These are phyloP conservation scores for Myopa tessellatipennis DNA, from an alignment of 2,888 invertebrate genomes.

Conservation along the genomic window DNA sequence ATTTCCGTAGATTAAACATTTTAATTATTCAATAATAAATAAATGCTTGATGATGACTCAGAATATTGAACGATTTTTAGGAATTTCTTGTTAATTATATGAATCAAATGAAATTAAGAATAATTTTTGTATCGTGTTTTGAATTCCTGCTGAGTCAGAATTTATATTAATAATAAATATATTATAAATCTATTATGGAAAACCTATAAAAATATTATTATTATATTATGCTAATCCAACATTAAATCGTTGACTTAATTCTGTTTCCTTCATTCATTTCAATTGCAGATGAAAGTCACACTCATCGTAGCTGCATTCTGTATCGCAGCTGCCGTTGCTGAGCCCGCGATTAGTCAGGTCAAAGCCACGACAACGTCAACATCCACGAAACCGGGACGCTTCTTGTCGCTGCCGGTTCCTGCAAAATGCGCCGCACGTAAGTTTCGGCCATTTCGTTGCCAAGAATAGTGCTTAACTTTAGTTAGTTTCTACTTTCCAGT, in stretches of 20 bases:
- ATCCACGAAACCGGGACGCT: slow-evolving; percentile 81
- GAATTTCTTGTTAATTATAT: too few species aligned
- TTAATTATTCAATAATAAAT: too few species aligned
- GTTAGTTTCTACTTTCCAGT: neutral
- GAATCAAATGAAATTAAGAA: too few species aligned
- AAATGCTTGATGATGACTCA: too few species aligned
- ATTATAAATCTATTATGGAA: too few species aligned
- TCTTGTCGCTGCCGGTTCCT: slow-evolving; percentile 83
- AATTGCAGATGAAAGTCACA: slow-evolving; percentile 78
- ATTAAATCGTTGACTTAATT: too few species aligned
- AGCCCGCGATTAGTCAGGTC: slow-evolving; percentile 71
- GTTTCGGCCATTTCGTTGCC: slow-evolving; percentile 65
- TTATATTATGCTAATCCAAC: neutral
- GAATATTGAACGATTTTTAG: too few species aligned
- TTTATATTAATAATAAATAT: too few species aligned
- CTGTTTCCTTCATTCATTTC: neutral
- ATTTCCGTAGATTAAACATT: too few species aligned
- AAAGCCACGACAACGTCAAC: slow-evolving; percentile 73
- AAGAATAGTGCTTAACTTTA: neutral
- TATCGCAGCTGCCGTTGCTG: slow-evolving; percentile 72
- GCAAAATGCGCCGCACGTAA: slow-evolving; percentile 87
- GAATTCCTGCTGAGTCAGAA: too few species aligned
- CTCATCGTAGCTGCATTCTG: slow-evolving; percentile 72
- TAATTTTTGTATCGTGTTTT: too few species aligned
- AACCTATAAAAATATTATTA: neutral